A percentile compares a stretch with the other conserved stretches of the same genome.
These are phyloP conservation scores for Rhagophthalmus giganteus DNA, from an alignment of 2,888 invertebrate genomes.

Conservation along the genomic window DNA sequence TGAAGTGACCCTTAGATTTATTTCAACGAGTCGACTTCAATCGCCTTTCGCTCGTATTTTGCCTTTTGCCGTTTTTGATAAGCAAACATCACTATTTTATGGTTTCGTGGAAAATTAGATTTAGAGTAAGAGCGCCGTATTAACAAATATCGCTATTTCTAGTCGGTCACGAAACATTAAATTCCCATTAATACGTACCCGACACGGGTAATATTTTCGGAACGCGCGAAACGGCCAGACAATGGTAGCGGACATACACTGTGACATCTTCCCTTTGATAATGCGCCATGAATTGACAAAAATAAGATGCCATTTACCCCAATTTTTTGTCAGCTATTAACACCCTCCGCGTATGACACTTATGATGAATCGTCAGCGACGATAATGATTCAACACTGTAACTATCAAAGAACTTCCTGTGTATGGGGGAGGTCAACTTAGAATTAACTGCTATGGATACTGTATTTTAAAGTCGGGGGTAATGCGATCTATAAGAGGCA, in stretches of 20 bases:
- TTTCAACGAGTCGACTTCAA: slow-evolving; percentile 31
- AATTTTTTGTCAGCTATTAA: slow-evolving; percentile 46
- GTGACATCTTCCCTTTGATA: slow-evolving; percentile 31
- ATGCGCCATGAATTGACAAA: slow-evolving; percentile 34
- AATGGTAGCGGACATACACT: slow-evolving; percentile 14
- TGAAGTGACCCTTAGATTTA: slow-evolving; percentile 38
- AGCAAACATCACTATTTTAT: not conserved
- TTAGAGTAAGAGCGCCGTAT: too few relatives aligned
- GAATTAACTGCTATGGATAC: slow-evolving; percentile 55
- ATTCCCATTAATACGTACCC: not conserved
- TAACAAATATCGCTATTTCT: too few relatives aligned
- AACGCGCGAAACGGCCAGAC: not conserved
- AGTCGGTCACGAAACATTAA: too few relatives aligned
- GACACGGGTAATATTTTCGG: too few relatives aligned
- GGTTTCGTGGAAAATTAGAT: not conserved
- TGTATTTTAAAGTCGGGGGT: slow-evolving; percentile 49
- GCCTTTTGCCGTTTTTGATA: not conserved
- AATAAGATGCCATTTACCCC: slow-evolving; percentile 36
- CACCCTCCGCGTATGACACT: slow-evolving; percentile 50
- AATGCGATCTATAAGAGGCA: slow-evolving; percentile 42
- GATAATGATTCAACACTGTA: slow-evolving; percentile 52
- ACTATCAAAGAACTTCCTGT: slow-evolving; percentile 50
- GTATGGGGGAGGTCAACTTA: slow-evolving; percentile 40
- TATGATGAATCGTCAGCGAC: slow-evolving; percentile 53
- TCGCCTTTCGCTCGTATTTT: slow-evolving; percentile 31